Percentiles rank a stretch among this genome's conserved stretches.
phyloP scores from a whole-genome alignment of 2,113 vertebrate species.

The Oreocharis arfaki region DNA sequence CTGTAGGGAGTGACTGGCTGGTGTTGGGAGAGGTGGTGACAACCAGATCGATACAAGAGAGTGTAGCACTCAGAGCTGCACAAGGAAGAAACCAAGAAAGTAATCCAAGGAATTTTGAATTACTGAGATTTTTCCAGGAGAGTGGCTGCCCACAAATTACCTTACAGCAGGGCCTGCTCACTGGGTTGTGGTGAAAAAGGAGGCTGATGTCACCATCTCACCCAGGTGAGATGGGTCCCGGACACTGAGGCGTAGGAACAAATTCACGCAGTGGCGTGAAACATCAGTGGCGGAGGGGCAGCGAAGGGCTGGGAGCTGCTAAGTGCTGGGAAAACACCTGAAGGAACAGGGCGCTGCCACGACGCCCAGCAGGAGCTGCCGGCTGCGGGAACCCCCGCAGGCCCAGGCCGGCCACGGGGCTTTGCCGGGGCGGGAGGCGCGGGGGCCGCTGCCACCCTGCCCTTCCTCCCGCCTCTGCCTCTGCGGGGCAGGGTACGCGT shows the following conservation, averaged over 20 bases:
- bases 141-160: not conserved
- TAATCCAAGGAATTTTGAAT: not conserved
- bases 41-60: not conserved
- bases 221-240: not conserved
- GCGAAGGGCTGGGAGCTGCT: accelerated
- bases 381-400: no score
- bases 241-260: not conserved
- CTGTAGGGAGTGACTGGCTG: not conserved
- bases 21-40: not conserved
- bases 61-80: accelerated
- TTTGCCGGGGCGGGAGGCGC: accelerated
- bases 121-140: not conserved
- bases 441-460: accelerated
- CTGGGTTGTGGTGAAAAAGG: not conserved
- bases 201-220: not conserved
- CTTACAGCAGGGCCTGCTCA: accelerated
- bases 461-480: not conserved
- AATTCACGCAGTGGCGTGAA: not conserved
- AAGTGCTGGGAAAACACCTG: accelerated
- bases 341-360: accelerated
- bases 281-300: accelerated
- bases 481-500: not conserved
- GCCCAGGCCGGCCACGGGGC: not conserved
- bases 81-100: not conserved
- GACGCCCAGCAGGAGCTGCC: not conserved